These are phyloP conservation scores for Stichopus horrens DNA, from an alignment of 53 echinoderm and acorn worm species.

Conservation along the genomic window DNA sequence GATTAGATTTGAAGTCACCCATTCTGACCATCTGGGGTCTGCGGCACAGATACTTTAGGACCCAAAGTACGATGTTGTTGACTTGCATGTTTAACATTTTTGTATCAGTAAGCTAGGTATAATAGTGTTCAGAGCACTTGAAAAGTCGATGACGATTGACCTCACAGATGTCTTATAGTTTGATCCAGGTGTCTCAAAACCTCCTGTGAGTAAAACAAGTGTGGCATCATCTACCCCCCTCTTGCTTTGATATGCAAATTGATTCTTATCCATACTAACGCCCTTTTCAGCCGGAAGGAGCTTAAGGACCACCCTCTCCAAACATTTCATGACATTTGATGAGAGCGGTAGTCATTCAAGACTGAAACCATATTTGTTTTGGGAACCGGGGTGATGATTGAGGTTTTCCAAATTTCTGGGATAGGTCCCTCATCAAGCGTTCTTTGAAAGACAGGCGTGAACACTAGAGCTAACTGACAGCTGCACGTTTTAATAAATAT, in stretches of 20 bases:
- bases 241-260: constrained; percentile 44
- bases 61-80: constrained; percentile 9
- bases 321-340: neutral
- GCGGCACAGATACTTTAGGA: neutral
- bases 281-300: constrained; percentile 16
- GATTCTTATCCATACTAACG: constrained; percentile 18
- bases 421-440: constrained; percentile 2
- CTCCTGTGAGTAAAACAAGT: constrained; percentile 26
- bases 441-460: constrained; percentile 12
- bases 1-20: too few relatives aligned
- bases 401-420: constrained; percentile 12
- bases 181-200: constrained; percentile 19
- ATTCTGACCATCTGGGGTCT: constrained; percentile 11
- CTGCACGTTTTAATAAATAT: constrained; percentile 8
- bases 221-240: constrained; percentile 14
- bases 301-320: constrained; percentile 37
- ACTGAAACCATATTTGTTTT: neutral
- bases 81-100: constrained; percentile 24
- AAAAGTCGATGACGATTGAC: constrained; percentile 38
- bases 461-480: neutral
- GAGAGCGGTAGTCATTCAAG: constrained; percentile 16
- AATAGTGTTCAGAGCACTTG: constrained; percentile 44
- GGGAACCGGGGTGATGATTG: constrained; percentile 31
- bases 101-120: too few relatives aligned
- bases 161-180: constrained; percentile 32